phyloP scores from a whole-genome alignment of 2,113 vertebrate genomes.

The Platanista minor region DNA sequence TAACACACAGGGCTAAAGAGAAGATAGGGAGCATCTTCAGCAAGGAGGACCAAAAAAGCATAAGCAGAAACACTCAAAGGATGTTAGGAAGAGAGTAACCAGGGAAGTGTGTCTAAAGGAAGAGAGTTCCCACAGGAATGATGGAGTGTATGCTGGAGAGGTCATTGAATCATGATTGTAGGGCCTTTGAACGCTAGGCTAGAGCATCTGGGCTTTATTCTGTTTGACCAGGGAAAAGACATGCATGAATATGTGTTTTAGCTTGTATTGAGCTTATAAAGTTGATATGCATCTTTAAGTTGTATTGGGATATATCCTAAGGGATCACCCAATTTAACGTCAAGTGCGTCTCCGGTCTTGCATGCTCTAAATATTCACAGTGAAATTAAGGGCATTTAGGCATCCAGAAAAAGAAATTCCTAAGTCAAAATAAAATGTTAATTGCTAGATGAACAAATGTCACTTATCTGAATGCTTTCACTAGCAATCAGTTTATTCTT shows the following conservation, averaged over 20 bases:
- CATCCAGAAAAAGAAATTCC: neutral
- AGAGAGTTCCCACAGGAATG: neutral
- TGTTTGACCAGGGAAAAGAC: neutral
- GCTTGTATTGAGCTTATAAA: neutral
- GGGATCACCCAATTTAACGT: neutral
- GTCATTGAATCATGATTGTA: neutral
- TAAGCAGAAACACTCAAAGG: neutral
- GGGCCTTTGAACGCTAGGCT: neutral
- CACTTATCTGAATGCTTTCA: slow-evolving; percentile 1
- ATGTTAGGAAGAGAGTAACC: neutral
- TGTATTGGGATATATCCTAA: neutral
- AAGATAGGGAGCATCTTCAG: neutral
- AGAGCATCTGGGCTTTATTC: neutral
- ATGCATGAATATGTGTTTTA: neutral
- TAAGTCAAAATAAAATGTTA: slow-evolving; percentile 31
- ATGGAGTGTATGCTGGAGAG: neutral
- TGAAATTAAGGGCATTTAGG: neutral
- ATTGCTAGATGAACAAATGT: neutral
- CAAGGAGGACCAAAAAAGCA: neutral
- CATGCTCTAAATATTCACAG: neutral
- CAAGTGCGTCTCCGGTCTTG: neutral
- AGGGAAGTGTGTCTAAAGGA: neutral
- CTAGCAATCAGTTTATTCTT: neutral
- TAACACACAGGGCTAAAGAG: neutral
- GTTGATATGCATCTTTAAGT: neutral